These are phyloP conservation scores for Fragum sueziense DNA, from an alignment of 2,888 invertebrate species.

Conservation along the genomic window DNA sequence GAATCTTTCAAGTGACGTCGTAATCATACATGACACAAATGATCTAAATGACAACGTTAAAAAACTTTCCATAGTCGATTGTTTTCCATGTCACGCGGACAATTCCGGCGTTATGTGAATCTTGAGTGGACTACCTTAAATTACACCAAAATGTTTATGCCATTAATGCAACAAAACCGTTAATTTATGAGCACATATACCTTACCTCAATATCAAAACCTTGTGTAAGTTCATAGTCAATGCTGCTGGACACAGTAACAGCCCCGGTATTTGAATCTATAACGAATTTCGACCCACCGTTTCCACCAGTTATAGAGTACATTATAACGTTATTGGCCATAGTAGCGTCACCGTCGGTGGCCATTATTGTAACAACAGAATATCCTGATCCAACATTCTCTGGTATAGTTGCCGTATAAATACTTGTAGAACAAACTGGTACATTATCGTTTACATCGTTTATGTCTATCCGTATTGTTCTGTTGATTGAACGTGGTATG, in stretches of 20 bases:
- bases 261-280: conserved; percentile 65
- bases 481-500: conserved; percentile 57
- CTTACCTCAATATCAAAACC: conserved; percentile 65
- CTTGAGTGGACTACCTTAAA: too few relatives aligned
- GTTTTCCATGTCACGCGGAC: too few relatives aligned
- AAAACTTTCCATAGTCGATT: too few relatives aligned
- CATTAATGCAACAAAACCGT: background rate
- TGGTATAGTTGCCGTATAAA: conserved; percentile 56
- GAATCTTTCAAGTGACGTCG: too few relatives aligned
- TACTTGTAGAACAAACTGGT: conserved; percentile 60
- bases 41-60: too few relatives aligned
- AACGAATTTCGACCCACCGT: conserved; percentile 62
- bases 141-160: background rate
- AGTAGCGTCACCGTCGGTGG: conserved; percentile 60
- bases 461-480: conserved; percentile 58
- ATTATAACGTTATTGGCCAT: conserved; percentile 64
- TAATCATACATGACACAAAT: too few relatives aligned
- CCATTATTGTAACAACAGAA: conserved; percentile 49
- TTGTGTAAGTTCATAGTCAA: conserved; percentile 70
- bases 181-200: background rate
- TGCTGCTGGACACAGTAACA: conserved; percentile 53
- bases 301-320: conserved; percentile 65
- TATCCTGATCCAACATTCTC: conserved; percentile 60
- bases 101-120: background rate
- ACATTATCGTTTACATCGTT: conserved; percentile 68